Evolutionary conservation across 2,888 invertebrate genomes (phyloP).

Genomic region (Lithophane ornitopus): DNA sequence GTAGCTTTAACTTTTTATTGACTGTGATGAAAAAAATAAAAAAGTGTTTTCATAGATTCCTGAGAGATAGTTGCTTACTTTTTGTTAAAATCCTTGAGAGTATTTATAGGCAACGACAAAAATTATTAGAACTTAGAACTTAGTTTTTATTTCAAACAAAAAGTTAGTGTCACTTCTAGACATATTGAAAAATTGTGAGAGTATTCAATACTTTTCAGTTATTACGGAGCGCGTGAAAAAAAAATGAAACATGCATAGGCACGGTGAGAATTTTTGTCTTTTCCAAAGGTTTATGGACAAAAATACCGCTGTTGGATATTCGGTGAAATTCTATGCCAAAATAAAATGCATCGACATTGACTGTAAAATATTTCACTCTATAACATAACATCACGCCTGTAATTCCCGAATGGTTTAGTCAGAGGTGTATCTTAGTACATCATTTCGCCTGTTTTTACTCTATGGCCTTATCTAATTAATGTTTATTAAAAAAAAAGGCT

Average conservation of each 20-base stretch:
- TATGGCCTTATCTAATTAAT: background rate
- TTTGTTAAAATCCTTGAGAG: background rate
- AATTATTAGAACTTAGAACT: background rate
- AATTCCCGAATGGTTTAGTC: too few species aligned
- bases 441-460: background rate
- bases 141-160: background rate
- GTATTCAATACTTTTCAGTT: background rate
- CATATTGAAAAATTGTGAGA: slow-evolving; percentile 3
- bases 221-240: background rate
- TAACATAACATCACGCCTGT: too few species aligned
- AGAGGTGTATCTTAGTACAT: too few species aligned
- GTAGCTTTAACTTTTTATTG: background rate
- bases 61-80: background rate
- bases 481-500: background rate
- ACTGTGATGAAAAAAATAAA: background rate
- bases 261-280: background rate
- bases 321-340: background rate
- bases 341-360: background rate
- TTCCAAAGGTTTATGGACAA: background rate
- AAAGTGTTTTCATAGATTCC: background rate
- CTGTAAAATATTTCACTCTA: background rate
- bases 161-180: too few species aligned
- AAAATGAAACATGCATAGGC: background rate
- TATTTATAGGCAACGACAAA: background rate
- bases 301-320: background rate